Percentiles rank a stretch among this genome's conserved stretches.
These are phyloP conservation scores for Bradysia coprophila DNA, from an alignment of 1,140 invertebrate genomes.

Conservation along the genomic window DNA sequence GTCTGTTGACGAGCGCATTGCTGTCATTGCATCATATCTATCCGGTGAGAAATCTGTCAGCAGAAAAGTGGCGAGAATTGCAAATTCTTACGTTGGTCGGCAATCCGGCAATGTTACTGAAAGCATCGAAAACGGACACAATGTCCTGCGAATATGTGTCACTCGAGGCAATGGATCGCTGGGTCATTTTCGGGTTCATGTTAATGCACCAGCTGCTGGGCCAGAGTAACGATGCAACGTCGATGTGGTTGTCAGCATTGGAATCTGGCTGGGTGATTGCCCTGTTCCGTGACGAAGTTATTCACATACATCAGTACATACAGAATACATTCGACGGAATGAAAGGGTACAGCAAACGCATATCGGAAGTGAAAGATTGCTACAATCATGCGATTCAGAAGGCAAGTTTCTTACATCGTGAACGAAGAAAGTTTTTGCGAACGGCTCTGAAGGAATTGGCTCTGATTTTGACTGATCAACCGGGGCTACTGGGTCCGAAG, in stretches of 20 bases:
- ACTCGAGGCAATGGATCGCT: slow-evolving; percentile 85
- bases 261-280: slow-evolving; percentile 88
- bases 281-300: slow-evolving; percentile 92
- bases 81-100: slow-evolving; percentile 88
- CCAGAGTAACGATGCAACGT: slow-evolving; percentile 58
- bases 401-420: slow-evolving; percentile 77
- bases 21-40: slow-evolving; percentile 78
- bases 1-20: slow-evolving; percentile 67
- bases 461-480: slow-evolving; percentile 92
- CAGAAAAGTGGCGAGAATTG: slow-evolving; percentile 84
- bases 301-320: slow-evolving; percentile 89
- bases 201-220: slow-evolving; percentile 69
- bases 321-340: slow-evolving; percentile 86
- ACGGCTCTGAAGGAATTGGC: slow-evolving; percentile 90
- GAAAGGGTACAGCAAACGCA: slow-evolving; percentile 84
- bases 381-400: slow-evolving; percentile 79
- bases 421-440: slow-evolving; percentile 88
- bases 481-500: slow-evolving; percentile 90
- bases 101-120: slow-evolving; percentile 78
- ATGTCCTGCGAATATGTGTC: slow-evolving; percentile 96
- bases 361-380: slow-evolving; percentile 88
- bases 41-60: slow-evolving; percentile 73
- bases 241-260: slow-evolving; percentile 80
- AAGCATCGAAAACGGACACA: slow-evolving; percentile 85
- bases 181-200: slow-evolving; percentile 90